Base-by-base conservation (phyloP, 37 sponge, comb jelly and placozoan genomes). In the Diacarnus erythraeanus region DNA sequence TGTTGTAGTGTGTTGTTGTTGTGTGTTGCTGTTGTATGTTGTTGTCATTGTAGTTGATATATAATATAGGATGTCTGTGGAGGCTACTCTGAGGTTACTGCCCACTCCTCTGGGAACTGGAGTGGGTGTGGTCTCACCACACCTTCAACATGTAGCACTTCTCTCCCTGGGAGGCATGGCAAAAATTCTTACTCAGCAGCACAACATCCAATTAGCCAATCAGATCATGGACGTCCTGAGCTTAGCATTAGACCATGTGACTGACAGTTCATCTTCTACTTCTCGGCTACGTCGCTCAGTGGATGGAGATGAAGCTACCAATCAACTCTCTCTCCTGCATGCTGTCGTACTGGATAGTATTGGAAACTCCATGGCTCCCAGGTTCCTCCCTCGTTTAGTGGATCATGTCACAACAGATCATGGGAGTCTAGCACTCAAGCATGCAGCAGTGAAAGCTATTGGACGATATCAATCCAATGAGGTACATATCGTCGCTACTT, bases 371-470 rank as follows among this genome's bases (percentile, higher is more conserved):
- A 74, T 78, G 23, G 39, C 81, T 31, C 64, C 40, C 20, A 10
- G 59, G 15, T 81, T 81, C 17, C 39, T 73, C 27, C 29, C 38
- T 34, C 67, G 34, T 8, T 47, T 90, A 12, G 57, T 63, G 1
- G 40, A 70, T 2, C 78, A 81, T 41, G 64, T 71, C 36, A 82
- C 18, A 1, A 37, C 18, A 2, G 41, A 33, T 12, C 33, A 51
- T 0, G 69, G 68, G 0, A 0, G 73, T 6, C 69, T 88, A 23
- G 22, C 78, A 1, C 67, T 85, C 12, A 64, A 71, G 41, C 90
- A 90, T 42, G 70, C 90, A 1, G 86, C 90, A 8, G 58, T 90
- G 35, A 85, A 80, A 39, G 86, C 86, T 26, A 42, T 90, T 35
- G 76, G 86, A 71, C 33, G 67, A 12, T 81, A 77, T 57, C 34